Evolutionary conservation across 2,797 vertebrate species (phyloP).

Genomic region (Xerus rutilus): DNA sequence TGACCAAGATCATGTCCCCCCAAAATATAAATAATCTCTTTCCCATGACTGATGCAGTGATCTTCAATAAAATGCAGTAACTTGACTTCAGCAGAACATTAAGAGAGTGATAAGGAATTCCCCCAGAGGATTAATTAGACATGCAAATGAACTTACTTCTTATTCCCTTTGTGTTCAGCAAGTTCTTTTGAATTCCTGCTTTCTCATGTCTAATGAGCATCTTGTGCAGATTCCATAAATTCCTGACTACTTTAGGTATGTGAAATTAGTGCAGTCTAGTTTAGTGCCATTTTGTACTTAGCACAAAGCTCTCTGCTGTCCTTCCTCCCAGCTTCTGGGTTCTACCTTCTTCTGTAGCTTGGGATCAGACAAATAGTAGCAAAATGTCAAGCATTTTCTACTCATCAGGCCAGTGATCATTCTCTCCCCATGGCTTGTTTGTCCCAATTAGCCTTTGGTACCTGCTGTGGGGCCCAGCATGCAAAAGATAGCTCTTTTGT

Average conservation of each 20-base stretch:
- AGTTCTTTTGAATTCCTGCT: background rate
- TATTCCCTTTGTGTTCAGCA: background rate
- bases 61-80: background rate
- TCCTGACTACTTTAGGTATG: background rate
- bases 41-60: background rate
- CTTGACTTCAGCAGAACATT: background rate
- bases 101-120: background rate
- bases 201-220: background rate
- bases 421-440: background rate
- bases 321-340: background rate
- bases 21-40: background rate
- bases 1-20: background rate
- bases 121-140: background rate
- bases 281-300: background rate
- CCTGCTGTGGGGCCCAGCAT: rapidly evolving
- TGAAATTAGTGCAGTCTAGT: background rate
- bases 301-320: background rate
- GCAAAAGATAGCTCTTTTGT: background rate
- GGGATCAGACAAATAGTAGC: background rate
- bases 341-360: background rate
- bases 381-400: background rate
- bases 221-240: background rate
- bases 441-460: background rate
- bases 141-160: background rate
- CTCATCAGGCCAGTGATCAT: no score